Conservation (phyloP, 2,888 invertebrate genomes). For the Hololepta plana region DNA sequence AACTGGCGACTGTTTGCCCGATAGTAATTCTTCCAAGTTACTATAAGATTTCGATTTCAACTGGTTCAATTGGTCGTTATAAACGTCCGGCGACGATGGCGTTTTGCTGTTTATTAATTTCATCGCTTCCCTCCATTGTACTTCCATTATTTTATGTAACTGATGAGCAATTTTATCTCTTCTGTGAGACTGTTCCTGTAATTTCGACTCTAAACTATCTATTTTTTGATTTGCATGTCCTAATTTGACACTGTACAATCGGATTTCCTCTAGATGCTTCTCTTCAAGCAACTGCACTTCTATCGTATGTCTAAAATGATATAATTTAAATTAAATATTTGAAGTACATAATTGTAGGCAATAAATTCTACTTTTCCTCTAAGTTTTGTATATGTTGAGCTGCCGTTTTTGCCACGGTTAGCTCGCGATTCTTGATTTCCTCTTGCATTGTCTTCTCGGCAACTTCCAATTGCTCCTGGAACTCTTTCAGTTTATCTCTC, state of each 20-base stretch:
- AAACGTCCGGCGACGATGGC: too few relatives aligned
- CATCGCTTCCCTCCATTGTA: constrained; percentile 63
- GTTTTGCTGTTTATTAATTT: constrained; percentile 41
- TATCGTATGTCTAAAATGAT: constrained; percentile 54
- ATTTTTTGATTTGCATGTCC: constrained; percentile 50
- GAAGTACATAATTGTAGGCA: constrained; percentile 2
- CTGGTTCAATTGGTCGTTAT: too few relatives aligned
- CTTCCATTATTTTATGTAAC: constrained; percentile 55
- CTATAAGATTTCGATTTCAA: too few relatives aligned
- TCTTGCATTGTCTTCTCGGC: constrained; percentile 45
- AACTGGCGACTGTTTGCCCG: too few relatives aligned
- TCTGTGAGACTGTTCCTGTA: constrained; percentile 28
- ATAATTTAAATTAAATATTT: too few relatives aligned
- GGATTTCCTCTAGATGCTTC: constrained; percentile 61
- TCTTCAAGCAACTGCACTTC: constrained; percentile 62
- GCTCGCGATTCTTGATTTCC: constrained; percentile 45
- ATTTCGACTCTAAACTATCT: constrained; percentile 41
- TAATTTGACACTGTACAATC: constrained; percentile 49
- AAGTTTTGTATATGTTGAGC: constrained; percentile 54
- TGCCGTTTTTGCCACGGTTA: constrained; percentile 46
- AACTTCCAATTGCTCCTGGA: constrained; percentile 52
- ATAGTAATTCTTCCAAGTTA: too few relatives aligned
- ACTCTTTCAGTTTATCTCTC: constrained; percentile 55
- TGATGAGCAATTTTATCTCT: constrained; percentile 55
- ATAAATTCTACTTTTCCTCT: constrained; percentile 36